Conservation (phyloP, 1,140 invertebrate genomes). For the Neodiprion virginianus region DNA sequence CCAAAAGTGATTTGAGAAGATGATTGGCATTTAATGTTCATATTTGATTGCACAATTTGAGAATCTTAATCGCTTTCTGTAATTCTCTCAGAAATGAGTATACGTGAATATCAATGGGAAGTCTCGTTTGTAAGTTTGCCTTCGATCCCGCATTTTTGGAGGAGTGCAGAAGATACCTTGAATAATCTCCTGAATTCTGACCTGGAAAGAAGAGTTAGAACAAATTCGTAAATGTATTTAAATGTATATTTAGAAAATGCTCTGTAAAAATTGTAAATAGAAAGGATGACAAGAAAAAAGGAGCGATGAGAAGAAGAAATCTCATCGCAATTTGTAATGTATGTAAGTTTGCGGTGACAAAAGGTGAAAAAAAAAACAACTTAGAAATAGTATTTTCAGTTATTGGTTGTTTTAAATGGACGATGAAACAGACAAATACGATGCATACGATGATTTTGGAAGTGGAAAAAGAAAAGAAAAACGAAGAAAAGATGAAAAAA, state of each 20-base stretch:
- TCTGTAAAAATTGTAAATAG: constrained; percentile 42
- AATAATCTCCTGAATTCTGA: no score
- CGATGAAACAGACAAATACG: no score
- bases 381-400: constrained; percentile 46
- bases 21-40: no score
- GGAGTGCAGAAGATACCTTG: no score
- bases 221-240: constrained; percentile 1
- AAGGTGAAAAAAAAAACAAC: constrained; percentile 5
- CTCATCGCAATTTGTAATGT: constrained; percentile 5
- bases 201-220: not conserved
- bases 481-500: not conserved
- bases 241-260: constrained; percentile 31
- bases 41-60: no score
- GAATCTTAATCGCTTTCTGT: no score
- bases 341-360: constrained; percentile 9
- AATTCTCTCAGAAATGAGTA: no score
- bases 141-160: no score
- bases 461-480: constrained; percentile 19
- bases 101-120: no score
- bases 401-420: constrained; percentile 48
- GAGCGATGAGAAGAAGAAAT: not conserved
- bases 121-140: no score
- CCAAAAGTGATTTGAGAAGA: no score
- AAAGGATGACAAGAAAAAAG: not conserved
- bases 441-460: constrained; percentile 8